Conservation (phyloP, 2,797 vertebrate species). For the Cyclopterus lumpus region DNA sequence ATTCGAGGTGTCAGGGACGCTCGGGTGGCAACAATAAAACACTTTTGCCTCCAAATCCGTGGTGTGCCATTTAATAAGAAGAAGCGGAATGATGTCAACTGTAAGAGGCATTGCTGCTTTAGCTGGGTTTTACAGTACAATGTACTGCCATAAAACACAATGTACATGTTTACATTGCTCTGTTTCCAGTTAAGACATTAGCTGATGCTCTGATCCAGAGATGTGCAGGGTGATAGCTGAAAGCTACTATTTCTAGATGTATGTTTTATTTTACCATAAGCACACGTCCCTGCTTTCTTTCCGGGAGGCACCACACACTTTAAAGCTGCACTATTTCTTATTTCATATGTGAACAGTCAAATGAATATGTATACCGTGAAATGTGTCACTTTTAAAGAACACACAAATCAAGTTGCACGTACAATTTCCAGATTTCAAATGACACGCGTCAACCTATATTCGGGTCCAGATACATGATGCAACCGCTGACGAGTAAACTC, state of each 20-base stretch:
- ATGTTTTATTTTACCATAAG: too few species aligned
- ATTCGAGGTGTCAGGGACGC: conserved; percentile 55
- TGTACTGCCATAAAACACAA: conserved; percentile 43
- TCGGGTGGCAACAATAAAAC: conserved; percentile 65
- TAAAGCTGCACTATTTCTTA: neutral
- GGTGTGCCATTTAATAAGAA: conserved; percentile 65
- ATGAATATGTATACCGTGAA: neutral
- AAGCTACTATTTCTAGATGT: conserved; percentile 9
- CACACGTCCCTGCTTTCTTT: neutral
- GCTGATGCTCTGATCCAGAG: conserved; percentile 39
- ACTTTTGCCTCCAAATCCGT: conserved; percentile 59
- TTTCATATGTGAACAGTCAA: neutral
- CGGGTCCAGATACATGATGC: neutral
- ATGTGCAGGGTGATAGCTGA: conserved; percentile 21
- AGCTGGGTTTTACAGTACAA: conserved; percentile 43
- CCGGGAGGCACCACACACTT: neutral
- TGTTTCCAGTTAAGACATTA: conserved; percentile 55
- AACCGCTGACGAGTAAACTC: neutral
- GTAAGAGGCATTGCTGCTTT: conserved; percentile 41
- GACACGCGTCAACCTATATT: neutral
- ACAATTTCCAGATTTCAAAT: neutral
- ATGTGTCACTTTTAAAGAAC: too few species aligned
- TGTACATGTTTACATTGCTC: conserved; percentile 57
- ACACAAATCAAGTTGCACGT: too few species aligned
- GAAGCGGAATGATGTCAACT: conserved; percentile 56